A percentile compares a stretch with the other conserved stretches of the same genome.
Conservation (phyloP, 2,797 vertebrate genomes). For the Argentina silus region DNA sequence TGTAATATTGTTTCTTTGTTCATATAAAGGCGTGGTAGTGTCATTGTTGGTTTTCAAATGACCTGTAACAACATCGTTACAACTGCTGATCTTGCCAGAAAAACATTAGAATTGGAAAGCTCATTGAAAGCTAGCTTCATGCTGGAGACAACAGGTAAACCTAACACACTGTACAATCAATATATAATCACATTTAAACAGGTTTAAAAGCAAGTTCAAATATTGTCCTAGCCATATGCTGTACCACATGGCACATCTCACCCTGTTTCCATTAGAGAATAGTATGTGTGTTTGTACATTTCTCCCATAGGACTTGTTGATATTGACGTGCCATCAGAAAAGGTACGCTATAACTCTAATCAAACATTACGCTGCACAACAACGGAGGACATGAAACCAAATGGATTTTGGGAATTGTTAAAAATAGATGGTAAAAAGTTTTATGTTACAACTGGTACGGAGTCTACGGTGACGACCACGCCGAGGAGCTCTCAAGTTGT, state of each 20-base stretch:
- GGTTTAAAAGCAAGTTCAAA: no score
- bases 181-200: no score
- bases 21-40: constrained; percentile 47
- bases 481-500: fast-evolving
- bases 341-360: fast-evolving
- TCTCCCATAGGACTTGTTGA: constrained; percentile 56
- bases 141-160: constrained; percentile 56
- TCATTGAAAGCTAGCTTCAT: fast-evolving
- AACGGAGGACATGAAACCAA: fast-evolving
- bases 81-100: fast-evolving
- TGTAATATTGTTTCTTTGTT: background rate
- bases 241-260: background rate
- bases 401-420: constrained; percentile 19
- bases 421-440: fast-evolving
- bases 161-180: no score
- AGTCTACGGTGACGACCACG: fast-evolving
- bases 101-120: fast-evolving
- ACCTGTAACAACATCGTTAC: fast-evolving
- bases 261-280: background rate
- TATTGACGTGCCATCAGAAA: fast-evolving
- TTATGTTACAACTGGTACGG: constrained; percentile 45
- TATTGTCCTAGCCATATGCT: no score
- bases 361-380: fast-evolving
- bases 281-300: background rate
- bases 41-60: constrained; percentile 53